These are phyloP conservation scores for Helicolenus hilgendorfi DNA, from an alignment of 2,797 vertebrate species.

Conservation along the genomic window DNA sequence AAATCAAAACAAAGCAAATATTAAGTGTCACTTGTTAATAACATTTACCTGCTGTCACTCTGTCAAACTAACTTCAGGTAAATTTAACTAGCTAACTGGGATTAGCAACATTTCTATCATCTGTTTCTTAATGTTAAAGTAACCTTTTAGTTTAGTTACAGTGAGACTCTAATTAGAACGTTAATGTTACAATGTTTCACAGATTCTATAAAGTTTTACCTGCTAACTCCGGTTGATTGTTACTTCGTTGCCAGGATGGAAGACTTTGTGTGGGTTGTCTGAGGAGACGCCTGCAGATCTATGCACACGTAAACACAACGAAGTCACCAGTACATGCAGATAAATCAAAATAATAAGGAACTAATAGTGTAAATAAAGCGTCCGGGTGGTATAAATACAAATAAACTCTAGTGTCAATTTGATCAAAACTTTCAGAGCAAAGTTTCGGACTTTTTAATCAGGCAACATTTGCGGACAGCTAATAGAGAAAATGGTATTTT, in stretches of 20 bases:
- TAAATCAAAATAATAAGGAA: fast-evolving
- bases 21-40: not conserved
- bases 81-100: not conserved
- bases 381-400: fast-evolving
- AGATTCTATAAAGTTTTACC: constrained; percentile 74
- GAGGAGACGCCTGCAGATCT: constrained; percentile 54
- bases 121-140: not conserved
- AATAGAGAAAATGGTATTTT: not conserved
- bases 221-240: constrained; percentile 57
- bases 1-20: constrained; percentile 4
- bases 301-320: constrained; percentile 64
- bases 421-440: not conserved
- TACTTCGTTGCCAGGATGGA: constrained; percentile 76
- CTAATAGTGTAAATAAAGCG: not conserved
- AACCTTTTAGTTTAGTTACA: not conserved
- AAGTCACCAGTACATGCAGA: not conserved
- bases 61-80: constrained; percentile 44
- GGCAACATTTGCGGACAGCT: constrained; percentile 73
- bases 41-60: constrained; percentile 6
- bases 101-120: not conserved
- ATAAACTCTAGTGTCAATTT: fast-evolving
- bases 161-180: no score
- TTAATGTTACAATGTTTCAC: constrained; percentile 1
- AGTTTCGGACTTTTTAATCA: constrained; percentile 56
- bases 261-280: constrained; percentile 2